Percentiles rank a stretch among this genome's conserved stretches.
Conservation (phyloP, 2,797 vertebrate genomes). For the Leptatherina wallacei region DNA sequence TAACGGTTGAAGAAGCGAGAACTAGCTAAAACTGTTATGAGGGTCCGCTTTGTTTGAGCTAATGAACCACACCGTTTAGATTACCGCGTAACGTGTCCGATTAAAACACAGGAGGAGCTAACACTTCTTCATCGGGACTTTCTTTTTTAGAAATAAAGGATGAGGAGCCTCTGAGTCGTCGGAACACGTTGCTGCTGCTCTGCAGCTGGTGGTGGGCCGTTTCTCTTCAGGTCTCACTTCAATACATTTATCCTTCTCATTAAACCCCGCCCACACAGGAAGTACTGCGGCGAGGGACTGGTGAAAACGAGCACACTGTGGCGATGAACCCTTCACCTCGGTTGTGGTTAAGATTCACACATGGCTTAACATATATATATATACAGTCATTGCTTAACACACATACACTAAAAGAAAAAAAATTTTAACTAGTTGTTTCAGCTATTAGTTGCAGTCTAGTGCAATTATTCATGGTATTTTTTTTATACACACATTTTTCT, state of each 20-base stretch:
- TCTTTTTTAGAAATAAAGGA: neutral
- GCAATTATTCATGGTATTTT: too few relatives aligned
- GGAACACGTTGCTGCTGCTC: constrained; percentile 32
- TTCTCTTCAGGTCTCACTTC: constrained; percentile 5
- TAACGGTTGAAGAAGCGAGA: neutral
- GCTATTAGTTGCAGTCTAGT: too few relatives aligned
- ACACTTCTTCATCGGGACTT: too few relatives aligned
- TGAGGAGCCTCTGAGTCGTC: constrained; percentile 11
- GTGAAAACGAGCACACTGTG: constrained; percentile 36
- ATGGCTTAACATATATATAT: too few relatives aligned
- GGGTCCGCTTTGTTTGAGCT: constrained; percentile 59
- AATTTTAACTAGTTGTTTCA: too few relatives aligned
- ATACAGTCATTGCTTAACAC: too few relatives aligned
- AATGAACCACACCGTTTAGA: constrained; percentile 4
- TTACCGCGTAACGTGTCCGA: neutral
- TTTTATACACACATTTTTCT: too few relatives aligned
- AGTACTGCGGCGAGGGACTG: constrained; percentile 28
- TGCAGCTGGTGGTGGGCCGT: neutral
- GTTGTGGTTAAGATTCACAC: neutral
- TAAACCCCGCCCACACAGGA: constrained; percentile 67
- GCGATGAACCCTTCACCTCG: constrained; percentile 40
- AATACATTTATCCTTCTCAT: constrained; percentile 33
- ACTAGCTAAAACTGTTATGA: constrained; percentile 19
- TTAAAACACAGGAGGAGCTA: neutral
- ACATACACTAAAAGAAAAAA: too few relatives aligned